Base-by-base conservation (phyloP, 1,140 invertebrate genomes). In the Plodia interpunctella region DNA sequence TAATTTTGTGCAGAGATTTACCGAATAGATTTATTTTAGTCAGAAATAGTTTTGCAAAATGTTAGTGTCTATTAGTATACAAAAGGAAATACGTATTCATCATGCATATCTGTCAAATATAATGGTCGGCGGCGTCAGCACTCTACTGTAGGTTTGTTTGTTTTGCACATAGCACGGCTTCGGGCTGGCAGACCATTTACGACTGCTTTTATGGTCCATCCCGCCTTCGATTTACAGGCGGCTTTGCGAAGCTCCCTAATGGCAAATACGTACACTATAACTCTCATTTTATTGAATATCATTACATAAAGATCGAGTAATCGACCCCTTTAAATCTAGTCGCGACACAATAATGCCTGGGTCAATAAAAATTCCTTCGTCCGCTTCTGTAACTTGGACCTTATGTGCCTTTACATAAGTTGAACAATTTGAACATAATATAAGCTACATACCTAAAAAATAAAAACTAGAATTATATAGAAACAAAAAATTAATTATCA, bases 161-260 rank as follows among this genome's bases (percentile, higher is more conserved):
- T 53, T 59, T 59, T 59, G 51, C 18, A n/a, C 11, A 8, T 13
- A 53, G 49, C 57, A 52, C 18, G 18, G 30, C 11, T 52, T 35
- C 28, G 10, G 50, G 21, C 49, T 52, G 51, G 52, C 53, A 49
- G 50, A 59, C 68, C 60, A 63, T 73, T 68, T 67, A 70, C 55
- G 53, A 66, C 53, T 38, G 35, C 49, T 68, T 69, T 78, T 71
- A 66, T 65, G 57, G 51, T 59, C 57, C 57, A 70, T 69, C 72
- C 50, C 58, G 30, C 52, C 59, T 59, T 63, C 59, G 65, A 66
- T 64, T 59, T 57, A 58, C 53, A 64, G 61, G 21, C 50, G 60
- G 56, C 49, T 63, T 64, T 64, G 52, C 54, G 38, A 44, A 51
- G 38, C 60, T 15, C 38, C 54, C n/a, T 56, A 52, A 61, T 55